Conservation (phyloP, 2,113 vertebrate genomes). For the Grantiella picta region DNA sequence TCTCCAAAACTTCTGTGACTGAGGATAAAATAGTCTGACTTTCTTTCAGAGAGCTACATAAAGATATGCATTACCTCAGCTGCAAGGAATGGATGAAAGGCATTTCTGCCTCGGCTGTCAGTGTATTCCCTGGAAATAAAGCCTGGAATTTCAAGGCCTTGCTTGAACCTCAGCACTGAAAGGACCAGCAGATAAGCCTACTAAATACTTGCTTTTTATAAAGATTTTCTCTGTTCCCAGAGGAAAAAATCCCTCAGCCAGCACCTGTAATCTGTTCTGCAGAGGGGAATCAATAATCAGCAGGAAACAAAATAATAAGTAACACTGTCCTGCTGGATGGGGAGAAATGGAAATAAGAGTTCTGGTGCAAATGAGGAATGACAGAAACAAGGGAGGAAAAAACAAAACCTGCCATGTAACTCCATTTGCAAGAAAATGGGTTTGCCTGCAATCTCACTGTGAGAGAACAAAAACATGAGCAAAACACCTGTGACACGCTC, state of each 20-base stretch:
- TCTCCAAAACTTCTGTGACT: background rate
- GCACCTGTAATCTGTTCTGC: background rate
- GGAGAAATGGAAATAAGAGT: constrained; percentile 45
- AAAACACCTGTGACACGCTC: background rate
- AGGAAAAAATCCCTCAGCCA: background rate
- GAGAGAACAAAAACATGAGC: background rate
- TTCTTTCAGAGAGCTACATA: background rate
- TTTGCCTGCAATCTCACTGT: background rate
- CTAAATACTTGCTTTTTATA: constrained; percentile 25
- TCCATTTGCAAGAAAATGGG: constrained; percentile 47
- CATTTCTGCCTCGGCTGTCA: background rate
- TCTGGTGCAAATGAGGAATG: constrained; percentile 58
- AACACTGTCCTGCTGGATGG: constrained; percentile 15
- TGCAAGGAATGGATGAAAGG: background rate
- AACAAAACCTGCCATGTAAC: background rate
- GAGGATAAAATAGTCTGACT: background rate
- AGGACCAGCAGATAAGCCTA: background rate
- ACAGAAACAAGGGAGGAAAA: background rate
- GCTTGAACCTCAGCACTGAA: background rate
- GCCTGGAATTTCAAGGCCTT: background rate
- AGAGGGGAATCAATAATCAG: constrained; percentile 29
- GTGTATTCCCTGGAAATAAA: background rate
- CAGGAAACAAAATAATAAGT: constrained; percentile 62
- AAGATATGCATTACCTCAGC: background rate
- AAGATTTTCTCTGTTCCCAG: background rate